Evolutionary conservation across 2,797 vertebrate genomes (phyloP), one percentile per base, ranked within the genome.

Genomic region (Hyperoplus immaculatus): DNA sequence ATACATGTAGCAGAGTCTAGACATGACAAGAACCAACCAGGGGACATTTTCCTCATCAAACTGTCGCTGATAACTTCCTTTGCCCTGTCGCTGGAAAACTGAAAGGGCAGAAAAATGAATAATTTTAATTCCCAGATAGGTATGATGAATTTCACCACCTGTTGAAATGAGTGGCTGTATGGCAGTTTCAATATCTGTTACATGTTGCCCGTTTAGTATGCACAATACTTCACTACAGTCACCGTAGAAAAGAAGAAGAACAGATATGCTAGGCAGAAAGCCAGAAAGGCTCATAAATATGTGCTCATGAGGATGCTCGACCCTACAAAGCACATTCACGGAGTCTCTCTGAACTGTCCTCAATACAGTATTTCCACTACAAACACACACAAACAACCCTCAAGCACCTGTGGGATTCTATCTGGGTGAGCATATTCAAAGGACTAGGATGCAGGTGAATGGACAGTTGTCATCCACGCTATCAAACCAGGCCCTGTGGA

Each of bases 131-230:
- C 72, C n/a, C 15, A 67, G 53, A 67, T 12, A 53, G 61, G 38
- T 55, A 50, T 69, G 50, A 65, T 77, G 55, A 78, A 73, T 80
- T 63, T 70, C 70, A 53, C 69, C 53, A 75, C 74, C 39, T 62
- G 75, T 65, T 79, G 80, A 54, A 38, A 21, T 49, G 36, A 77
- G 53, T 63, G 63, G 51, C 63, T 80, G 55, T 41, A 82, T 29
- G 63, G 39, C 21, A 3, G 45, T 82, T 89, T 84, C 62, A 81
- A 67, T 79, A 80, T 81, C 57, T 81, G 73, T 72, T 61, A 83
- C 59, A 83, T 57, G 42, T 47, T 72, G 47, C 42, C 53, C 67
- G 55, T 66, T 77, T 68, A 78, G 78, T 74, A 74, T 67, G 67
- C 43, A 16, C 53, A 67, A 71, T 36, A 60, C 65, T 80, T 59